phyloP scores from a whole-genome alignment of 2,888 invertebrate species.

The Phortica okadai region DNA sequence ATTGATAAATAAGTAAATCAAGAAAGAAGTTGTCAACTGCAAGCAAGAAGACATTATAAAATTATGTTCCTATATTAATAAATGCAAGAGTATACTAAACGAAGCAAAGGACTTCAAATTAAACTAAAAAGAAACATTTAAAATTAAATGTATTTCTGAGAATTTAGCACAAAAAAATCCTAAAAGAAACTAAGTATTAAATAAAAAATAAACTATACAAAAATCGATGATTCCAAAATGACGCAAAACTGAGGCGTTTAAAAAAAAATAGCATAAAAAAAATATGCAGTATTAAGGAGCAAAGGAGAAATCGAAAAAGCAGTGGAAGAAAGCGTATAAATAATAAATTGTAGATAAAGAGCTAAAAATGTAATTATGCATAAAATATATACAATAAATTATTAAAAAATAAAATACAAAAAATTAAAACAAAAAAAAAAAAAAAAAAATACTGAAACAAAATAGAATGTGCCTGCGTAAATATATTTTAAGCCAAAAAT shows the following conservation, averaged over 20 bases:
- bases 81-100: conserved; percentile 52
- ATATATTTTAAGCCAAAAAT: conserved; percentile 74
- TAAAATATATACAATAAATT: conserved; percentile 47
- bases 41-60: conserved; percentile 20
- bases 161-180: conserved; percentile 17
- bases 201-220: conserved; percentile 33
- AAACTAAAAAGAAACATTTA: conserved; percentile 22
- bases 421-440: conserved; percentile 52
- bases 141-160: background rate
- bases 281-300: conserved; percentile 56
- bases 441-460: conserved; percentile 72
- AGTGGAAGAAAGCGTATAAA: conserved; percentile 44
- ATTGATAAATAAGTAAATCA: background rate
- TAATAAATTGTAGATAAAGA: conserved; percentile 71
- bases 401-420: conserved; percentile 41
- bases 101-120: conserved; percentile 39
- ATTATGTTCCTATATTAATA: conserved; percentile 66
- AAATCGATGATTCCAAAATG: conserved; percentile 28
- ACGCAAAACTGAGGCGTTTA: conserved; percentile 33
- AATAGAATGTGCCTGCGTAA: conserved; percentile 75
- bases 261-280: conserved; percentile 29
- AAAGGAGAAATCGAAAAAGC: conserved; percentile 34
- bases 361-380: conserved; percentile 56
- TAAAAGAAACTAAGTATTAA: conserved; percentile 38
- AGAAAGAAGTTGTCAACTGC: conserved; percentile 5